Evolutionary conservation across 2,113 vertebrate genomes (phyloP), one percentile per base, ranked within the genome.

Genomic region (Felis chaus): DNA sequence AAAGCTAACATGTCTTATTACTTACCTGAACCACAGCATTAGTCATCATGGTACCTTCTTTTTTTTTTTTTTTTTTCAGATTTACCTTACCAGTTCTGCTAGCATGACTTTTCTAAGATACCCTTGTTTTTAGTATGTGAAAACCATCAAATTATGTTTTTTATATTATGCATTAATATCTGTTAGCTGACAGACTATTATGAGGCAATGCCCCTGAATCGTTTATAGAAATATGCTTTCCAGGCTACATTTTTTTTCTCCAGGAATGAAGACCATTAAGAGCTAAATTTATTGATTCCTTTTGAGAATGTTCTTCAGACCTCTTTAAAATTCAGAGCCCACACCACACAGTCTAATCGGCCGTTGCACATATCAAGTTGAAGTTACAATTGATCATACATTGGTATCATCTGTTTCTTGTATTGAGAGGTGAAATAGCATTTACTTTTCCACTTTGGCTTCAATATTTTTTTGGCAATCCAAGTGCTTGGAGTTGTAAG

Each of bases 401-500:
- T 69, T 95, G 57, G 18, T 82, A 33, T 89, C 53, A 55, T 74
- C 79, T 45, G 19, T 76, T 73, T 88, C 25, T 89, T 89, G 31
- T 69, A 50, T 48, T 93, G 83, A 76, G 50, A 79, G 50, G 66
- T 68, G 45, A 48, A 85, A 41, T 73, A 25, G 10, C 29, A 23
- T 71, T 45, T 69, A 23, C 27, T 93, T 69, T 39, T n/a, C 45
- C 12, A 57, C 39, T 55, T 84, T 65, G 41, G 57, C 33, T 82
- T 94, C 66, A 48, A 4, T 78, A 41, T 90, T 84, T 65, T 31
- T 57, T 71, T 73, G 76, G 76, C 31, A 69, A 31, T 82, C 21
- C 57, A 65, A 96, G 27, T 93, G n/a, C 78, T 78, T 80, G 65
- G 19, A 65, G 50, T 94, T 94, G 27, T 55, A 91, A 87, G 8